Conservation (phyloP, 2,797 vertebrate species). For the Chromobotia macracanthus region DNA sequence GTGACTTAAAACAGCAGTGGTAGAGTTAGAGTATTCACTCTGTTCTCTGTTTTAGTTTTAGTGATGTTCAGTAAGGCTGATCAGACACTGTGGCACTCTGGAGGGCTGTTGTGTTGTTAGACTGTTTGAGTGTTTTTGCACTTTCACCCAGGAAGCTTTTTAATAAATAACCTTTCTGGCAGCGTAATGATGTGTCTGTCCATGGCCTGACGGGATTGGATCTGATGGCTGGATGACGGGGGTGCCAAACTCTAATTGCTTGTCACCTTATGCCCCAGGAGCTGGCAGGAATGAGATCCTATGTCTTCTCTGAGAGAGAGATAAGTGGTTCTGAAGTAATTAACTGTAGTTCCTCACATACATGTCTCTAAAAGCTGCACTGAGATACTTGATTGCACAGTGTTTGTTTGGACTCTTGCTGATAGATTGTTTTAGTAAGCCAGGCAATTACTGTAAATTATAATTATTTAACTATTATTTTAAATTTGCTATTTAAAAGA, state of each 20-base stretch:
- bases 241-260: constrained; percentile 50
- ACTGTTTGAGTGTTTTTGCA: constrained; percentile 21
- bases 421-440: not conserved
- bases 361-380: constrained; percentile 25
- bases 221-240: constrained; percentile 56
- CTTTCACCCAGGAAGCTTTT: constrained; percentile 41
- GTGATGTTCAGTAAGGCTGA: not conserved
- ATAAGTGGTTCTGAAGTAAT: constrained; percentile 58
- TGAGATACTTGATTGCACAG: constrained; percentile 20
- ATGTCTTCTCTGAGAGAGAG: constrained; percentile 39
- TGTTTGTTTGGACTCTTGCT: constrained; percentile 23
- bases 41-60: not conserved
- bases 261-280: constrained; percentile 61
- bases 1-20: not conserved
- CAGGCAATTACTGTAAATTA: not conserved
- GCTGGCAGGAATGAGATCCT: constrained; percentile 36
- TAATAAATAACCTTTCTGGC: constrained; percentile 58
- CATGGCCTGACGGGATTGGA: constrained; percentile 47
- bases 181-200: constrained; percentile 57
- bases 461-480: too few species aligned
- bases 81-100: not conserved
- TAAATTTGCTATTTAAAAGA: too few species aligned
- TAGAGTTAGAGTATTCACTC: not conserved
- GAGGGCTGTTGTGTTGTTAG: too few species aligned
- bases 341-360: constrained; percentile 47